A percentile compares a stretch with the other conserved stretches of the same genome.
phyloP scores from a whole-genome alignment of 2,113 vertebrate species.

The Callospermophilus lateralis region DNA sequence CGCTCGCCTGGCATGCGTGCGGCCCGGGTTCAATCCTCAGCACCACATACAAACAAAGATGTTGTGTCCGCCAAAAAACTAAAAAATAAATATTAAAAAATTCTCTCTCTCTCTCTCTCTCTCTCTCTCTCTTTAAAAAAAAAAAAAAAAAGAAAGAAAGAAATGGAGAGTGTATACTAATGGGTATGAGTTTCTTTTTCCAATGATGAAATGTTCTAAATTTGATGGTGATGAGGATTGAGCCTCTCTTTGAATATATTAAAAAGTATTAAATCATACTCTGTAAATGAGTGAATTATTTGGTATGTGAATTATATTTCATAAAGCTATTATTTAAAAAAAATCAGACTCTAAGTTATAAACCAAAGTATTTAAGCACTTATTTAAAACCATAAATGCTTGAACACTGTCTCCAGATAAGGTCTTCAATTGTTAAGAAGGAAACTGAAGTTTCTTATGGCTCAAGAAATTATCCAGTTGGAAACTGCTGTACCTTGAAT shows the following conservation, averaged over 20 bases:
- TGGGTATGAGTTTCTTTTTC: not conserved
- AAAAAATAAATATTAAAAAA: too few relatives aligned
- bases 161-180: not conserved
- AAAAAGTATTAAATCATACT: conserved; percentile 2
- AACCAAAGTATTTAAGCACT: conserved; percentile 16
- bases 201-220: conserved; percentile 15
- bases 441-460: conserved; percentile 3
- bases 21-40: too few relatives aligned
- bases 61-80: too few relatives aligned
- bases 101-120: too few relatives aligned
- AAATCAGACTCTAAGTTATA: conserved; percentile 30
- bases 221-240: not conserved
- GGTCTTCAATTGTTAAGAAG: conserved; percentile 33
- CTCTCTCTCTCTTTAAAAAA: too few relatives aligned
- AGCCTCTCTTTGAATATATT: conserved; percentile 23
- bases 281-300: not conserved
- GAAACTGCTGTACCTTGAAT: not conserved
- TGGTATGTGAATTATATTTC: conserved; percentile 14
- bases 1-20: too few relatives aligned
- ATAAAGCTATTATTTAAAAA: conserved; percentile 17
- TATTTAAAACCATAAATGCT: conserved; percentile 13
- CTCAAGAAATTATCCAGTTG: conserved; percentile 4
- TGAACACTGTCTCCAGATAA: conserved; percentile 12
- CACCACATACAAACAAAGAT: too few relatives aligned
- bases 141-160: too few relatives aligned